A percentile compares a stretch with the other conserved stretches of the same genome.
These are phyloP conservation scores for Phengaris arion DNA, from an alignment of 2,888 invertebrate genomes.

Conservation along the genomic window DNA sequence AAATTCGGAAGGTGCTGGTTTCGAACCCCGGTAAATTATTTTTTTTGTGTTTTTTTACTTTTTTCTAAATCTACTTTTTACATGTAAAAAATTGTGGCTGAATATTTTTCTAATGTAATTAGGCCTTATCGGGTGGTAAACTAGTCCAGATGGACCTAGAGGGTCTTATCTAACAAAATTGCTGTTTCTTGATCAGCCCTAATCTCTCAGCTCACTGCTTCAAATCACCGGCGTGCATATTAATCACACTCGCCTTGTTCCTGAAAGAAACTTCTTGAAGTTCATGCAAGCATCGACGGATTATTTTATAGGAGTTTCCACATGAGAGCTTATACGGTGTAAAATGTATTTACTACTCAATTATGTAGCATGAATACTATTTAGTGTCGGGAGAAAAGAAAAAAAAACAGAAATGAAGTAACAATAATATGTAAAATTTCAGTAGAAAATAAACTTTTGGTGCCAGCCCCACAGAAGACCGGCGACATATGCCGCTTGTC, in stretches of 20 bases:
- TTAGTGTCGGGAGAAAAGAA: too few species aligned
- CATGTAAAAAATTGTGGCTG: neutral
- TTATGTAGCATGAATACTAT: too few species aligned
- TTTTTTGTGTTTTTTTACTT: too few species aligned
- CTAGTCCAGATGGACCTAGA: too few species aligned
- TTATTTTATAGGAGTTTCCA: neutral
- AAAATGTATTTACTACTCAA: neutral
- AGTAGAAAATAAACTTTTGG: too few species aligned
- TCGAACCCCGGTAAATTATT: too few species aligned
- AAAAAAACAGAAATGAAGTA: too few species aligned
- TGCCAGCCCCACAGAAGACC: too few species aligned
- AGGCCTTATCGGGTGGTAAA: neutral
- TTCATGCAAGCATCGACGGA: neutral
- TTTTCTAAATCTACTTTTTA: too few species aligned
- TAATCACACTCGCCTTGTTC: conserved; percentile 28
- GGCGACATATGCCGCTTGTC: too few species aligned
- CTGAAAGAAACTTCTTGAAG: conserved; percentile 5
- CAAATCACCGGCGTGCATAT: conserved; percentile 21
- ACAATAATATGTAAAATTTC: too few species aligned
- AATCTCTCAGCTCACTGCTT: conserved; percentile 29
- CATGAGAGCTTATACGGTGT: neutral
- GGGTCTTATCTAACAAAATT: conserved; percentile 20
- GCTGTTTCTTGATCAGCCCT: conserved; percentile 26
- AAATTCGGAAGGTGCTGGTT: too few species aligned
- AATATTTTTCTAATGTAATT: neutral